phyloP scores from a whole-genome alignment of 2,113 vertebrate species.

The Nothobranchius kuhntae region DNA sequence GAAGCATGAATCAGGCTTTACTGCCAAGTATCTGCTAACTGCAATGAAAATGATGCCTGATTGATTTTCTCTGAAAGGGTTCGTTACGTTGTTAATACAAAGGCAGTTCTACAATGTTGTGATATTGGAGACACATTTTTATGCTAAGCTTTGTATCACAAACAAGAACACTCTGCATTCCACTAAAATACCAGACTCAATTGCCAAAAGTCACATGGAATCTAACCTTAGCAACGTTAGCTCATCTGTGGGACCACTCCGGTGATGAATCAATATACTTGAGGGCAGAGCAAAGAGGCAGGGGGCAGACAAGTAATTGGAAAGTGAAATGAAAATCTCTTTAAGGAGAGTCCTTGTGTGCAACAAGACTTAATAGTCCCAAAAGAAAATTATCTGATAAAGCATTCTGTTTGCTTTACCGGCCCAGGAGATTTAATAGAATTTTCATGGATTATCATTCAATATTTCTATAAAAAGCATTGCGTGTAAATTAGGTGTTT shows the following conservation, averaged over 20 bases:
- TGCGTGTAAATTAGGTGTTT: too few species aligned
- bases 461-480: too few species aligned
- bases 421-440: slow-evolving; percentile 7
- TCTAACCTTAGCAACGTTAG: slow-evolving; percentile 19
- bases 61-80: too few species aligned
- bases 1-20: too few species aligned
- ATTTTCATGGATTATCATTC: slow-evolving; percentile 14
- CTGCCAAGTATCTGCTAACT: not conserved
- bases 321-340: slow-evolving; percentile 54
- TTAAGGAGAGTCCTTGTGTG: slow-evolving; percentile 39
- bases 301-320: slow-evolving; percentile 47
- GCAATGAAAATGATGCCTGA: too few species aligned
- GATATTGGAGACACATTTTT: not conserved
- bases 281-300: slow-evolving; percentile 42
- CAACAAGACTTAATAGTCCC: slow-evolving; percentile 46
- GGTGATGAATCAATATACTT: slow-evolving; percentile 54
- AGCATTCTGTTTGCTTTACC: too few species aligned
- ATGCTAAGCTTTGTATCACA: slow-evolving; percentile 3
- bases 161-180: slow-evolving; percentile 1
- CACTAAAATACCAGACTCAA: not conserved
- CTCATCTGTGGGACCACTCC: not conserved
- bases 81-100: not conserved
- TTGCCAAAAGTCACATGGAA: slow-evolving; percentile 9
- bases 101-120: not conserved
- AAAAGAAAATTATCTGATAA: slow-evolving; percentile 42